Percentiles rank a stretch among this genome's conserved stretches.
These are phyloP conservation scores for Molossus alvarezi DNA, from an alignment of 2,797 vertebrate species.

Conservation along the genomic window DNA sequence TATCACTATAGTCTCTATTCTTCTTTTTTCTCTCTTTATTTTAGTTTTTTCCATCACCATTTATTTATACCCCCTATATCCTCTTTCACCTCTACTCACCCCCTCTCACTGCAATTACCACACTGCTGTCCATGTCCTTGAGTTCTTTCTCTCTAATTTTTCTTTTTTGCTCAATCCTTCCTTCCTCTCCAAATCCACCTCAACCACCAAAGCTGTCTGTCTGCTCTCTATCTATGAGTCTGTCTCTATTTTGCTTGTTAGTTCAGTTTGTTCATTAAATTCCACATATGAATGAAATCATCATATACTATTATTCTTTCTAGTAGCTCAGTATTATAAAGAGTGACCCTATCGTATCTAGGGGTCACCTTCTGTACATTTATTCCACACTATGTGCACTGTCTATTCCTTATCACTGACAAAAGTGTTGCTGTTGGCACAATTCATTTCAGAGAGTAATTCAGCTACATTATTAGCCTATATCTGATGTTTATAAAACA, in stretches of 20 bases:
- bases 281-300: neutral
- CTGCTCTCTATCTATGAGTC: neutral
- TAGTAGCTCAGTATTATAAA: neutral
- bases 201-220: neutral
- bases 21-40: neutral
- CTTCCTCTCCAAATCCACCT: rapidly evolving
- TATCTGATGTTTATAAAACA: slow-evolving; percentile 43
- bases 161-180: neutral
- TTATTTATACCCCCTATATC: neutral
- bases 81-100: neutral
- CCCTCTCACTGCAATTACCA: neutral
- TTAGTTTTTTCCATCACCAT: neutral
- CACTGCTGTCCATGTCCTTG: neutral
- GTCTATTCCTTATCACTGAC: neutral
- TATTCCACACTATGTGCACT: neutral
- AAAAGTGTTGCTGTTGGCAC: slow-evolving; percentile 38
- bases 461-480: neutral
- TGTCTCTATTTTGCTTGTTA: neutral
- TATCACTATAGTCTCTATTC: neutral
- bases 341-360: too few relatives aligned
- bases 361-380: neutral
- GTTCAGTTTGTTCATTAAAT: neutral
- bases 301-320: neutral
- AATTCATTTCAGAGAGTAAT: slow-evolving; percentile 53
- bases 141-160: neutral